Base-by-base conservation (phyloP, 2,113 vertebrate genomes). In the Lepisosteus oculatus region DNA sequence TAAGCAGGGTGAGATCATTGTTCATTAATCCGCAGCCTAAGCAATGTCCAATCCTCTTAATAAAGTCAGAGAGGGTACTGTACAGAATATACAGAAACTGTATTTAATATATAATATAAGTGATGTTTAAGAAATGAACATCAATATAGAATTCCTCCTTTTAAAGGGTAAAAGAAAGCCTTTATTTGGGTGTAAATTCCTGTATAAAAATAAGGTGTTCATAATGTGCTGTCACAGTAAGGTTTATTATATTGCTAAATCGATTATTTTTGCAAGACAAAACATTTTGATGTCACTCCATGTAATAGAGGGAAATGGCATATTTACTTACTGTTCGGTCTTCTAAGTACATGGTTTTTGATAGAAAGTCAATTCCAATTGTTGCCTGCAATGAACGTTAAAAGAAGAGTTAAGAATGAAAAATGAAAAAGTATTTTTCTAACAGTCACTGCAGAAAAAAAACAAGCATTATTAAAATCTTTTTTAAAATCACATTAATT, bases 341-440 rank as follows among this genome's bases (percentile, higher is more conserved):
- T 79, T 97, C 95, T 85, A 97, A 82, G 86, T 97, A 97, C 95
- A 97, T 97, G 76, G 95, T 97, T 93, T 97, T 97, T 61, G 95
- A 97, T 81, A 97, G 90, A 85, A 97, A 97, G 89, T 97, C 95
- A 67, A 97, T 96, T 85, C 95, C 95, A 82, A 97, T 97, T 78
- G 95, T 97, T 59, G 95, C 95, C 95, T 92, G 76, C 73, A 77
- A 69, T 75, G 70, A 82, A 72, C 70, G 70, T 80, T 72, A 71
- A 79, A 29, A 45, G 64, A 75, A 72, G 65, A 67, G 1, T 55
- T 14, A 13, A 17, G 29, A 44, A n/a, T 54, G 45, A 9, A 65
- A 55, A 3, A 29, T 11, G 66, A 54, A 67, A 29, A 29, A 29
- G 29, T 29, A 29, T 29, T 29, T 29, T 29, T 29, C 1, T 29